These are phyloP conservation scores for Dryomyza anilis DNA, from an alignment of 2,888 invertebrate genomes.

Conservation along the genomic window DNA sequence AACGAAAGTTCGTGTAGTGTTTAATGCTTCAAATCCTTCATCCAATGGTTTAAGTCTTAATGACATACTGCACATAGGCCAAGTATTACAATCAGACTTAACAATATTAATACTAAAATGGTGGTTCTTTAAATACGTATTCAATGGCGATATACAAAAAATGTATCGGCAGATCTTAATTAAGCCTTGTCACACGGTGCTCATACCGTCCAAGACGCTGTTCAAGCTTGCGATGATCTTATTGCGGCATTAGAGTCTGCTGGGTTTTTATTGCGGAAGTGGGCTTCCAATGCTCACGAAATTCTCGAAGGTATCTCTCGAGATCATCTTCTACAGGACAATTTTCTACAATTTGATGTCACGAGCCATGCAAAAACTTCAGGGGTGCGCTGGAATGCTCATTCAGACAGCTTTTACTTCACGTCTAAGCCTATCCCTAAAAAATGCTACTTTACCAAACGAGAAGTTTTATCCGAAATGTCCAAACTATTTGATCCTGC, in stretches of 20 bases:
- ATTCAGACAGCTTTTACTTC: neutral
- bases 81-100: constrained; percentile 40
- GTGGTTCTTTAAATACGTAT: constrained; percentile 32
- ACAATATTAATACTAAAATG: constrained; percentile 35
- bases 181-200: constrained; percentile 22
- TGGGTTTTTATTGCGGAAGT: too few relatives aligned
- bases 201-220: constrained; percentile 11
- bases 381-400: neutral
- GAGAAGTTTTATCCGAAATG: constrained; percentile 27
- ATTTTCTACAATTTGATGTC: too few relatives aligned
- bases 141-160: constrained; percentile 40
- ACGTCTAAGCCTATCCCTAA: neutral
- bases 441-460: constrained; percentile 20
- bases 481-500: constrained; percentile 34
- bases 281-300: too few relatives aligned
- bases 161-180: constrained; percentile 42
- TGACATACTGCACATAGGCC: neutral
- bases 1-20: neutral
- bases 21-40: neutral
- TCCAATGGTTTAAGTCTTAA: neutral
- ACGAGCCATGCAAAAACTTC: neutral
- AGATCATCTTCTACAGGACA: too few relatives aligned
- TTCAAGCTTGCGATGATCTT: constrained; percentile 25
- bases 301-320: too few relatives aligned
- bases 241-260: constrained; percentile 15